Evolutionary conservation across 2,113 vertebrate species (phyloP), one percentile per base, ranked within the genome.

Genomic region (Struthidea cinerea): DNA sequence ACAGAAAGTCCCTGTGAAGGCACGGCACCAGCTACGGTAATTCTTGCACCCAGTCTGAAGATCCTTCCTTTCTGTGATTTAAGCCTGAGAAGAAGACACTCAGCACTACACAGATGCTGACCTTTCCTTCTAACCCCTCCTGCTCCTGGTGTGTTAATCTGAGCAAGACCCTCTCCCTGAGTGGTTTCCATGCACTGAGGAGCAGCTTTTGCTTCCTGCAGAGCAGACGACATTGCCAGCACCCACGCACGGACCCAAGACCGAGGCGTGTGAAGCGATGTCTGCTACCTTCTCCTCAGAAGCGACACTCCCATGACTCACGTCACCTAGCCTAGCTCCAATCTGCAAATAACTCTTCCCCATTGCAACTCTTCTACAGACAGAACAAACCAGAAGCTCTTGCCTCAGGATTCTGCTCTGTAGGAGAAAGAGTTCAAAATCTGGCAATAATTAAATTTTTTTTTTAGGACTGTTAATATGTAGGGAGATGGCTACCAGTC

Each of bases 241-340:
- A 3, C 35, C 52, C 41, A 39, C 27, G 5, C 60, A 6, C 0
- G 1, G 59, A 21, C 21, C 56, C 57, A 16, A 17, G 73, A 19
- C 21, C 0, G 3, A 63, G 88, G 59, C 0, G 3, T 18, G 42
- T 10, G 70, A 57, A 83, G 26, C 0, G 1, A 26, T 0, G n/a
- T 63, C 76, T 55, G 56, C 55, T 63, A 21, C 63, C 60, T 67
- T 76, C 71, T 47, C 69, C 65, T 60, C 42, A 27, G 30, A 41
- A 74, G 9, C 1, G 19, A 28, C 47, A 32, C 39, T 32, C 21
- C 32, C n/a, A 13, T 2, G 2, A 55, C 41, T 41, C 60, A 28
- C 23, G 6, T 37, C 56, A 75, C 60, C 82, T 6, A 47, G n/a
- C n/a, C 21, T 37, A 52, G 44, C 41, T 74, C 33, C 6, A 0